Conservation (phyloP, 2,797 vertebrate species). For the Thalassophryne amazonica region DNA sequence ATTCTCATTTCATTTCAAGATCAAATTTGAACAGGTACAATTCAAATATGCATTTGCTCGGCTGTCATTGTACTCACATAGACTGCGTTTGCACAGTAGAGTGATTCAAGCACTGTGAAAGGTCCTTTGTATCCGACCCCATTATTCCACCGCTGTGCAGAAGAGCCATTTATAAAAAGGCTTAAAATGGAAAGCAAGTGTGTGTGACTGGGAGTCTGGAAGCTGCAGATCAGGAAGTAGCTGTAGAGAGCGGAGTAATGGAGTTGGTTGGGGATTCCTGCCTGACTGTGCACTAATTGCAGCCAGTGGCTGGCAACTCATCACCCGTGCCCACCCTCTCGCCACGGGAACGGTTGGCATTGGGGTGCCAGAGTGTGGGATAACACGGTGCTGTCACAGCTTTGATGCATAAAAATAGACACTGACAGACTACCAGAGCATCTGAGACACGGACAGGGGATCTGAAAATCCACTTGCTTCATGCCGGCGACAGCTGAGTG, state of each 20-base stretch:
- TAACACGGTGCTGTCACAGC: slow-evolving; percentile 61
- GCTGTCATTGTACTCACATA: slow-evolving; percentile 54
- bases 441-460: slow-evolving; percentile 80
- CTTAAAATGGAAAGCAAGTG: slow-evolving; percentile 70
- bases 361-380: slow-evolving; percentile 64
- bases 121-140: slow-evolving; percentile 63
- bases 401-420: slow-evolving; percentile 77
- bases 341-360: slow-evolving; percentile 60
- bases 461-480: slow-evolving; percentile 75
- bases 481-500: slow-evolving; percentile 68
- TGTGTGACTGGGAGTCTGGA: slow-evolving; percentile 56
- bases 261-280: slow-evolving; percentile 79
- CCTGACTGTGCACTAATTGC: slow-evolving; percentile 78
- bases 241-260: slow-evolving; percentile 67
- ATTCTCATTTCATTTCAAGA: slow-evolving; percentile 41
- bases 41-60: slow-evolving; percentile 50
- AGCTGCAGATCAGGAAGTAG: slow-evolving; percentile 65
- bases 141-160: slow-evolving; percentile 69
- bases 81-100: slow-evolving; percentile 63
- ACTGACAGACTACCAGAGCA: slow-evolving; percentile 78
- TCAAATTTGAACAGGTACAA: slow-evolving; percentile 45
- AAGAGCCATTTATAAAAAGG: slow-evolving; percentile 73
- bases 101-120: slow-evolving; percentile 68
- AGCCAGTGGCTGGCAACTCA: slow-evolving; percentile 69
- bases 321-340: slow-evolving; percentile 57